Evolutionary conservation across 2,888 invertebrate genomes (phyloP).

Genomic region (Stenchaetothrips biformis): DNA sequence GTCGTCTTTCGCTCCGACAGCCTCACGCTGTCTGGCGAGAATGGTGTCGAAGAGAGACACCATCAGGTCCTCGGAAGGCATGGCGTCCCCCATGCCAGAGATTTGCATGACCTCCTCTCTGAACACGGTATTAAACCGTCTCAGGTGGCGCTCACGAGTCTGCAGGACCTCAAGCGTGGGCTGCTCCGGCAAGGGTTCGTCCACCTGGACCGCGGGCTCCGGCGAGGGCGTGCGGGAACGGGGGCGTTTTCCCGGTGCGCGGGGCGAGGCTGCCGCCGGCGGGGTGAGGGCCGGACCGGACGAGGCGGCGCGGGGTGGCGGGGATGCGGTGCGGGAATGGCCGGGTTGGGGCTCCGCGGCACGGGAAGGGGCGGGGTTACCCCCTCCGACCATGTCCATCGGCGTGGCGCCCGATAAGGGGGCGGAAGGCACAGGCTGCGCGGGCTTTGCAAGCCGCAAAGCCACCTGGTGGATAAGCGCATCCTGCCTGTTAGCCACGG

Average conservation of each 20-base stretch:
- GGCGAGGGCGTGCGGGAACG: too few species aligned
- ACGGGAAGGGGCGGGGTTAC: neutral
- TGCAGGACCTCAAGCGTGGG: neutral
- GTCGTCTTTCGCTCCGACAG: too few species aligned
- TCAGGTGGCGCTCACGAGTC: neutral
- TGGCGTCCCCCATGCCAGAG: neutral
- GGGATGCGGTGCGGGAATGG: too few species aligned
- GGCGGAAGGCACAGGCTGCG: too few species aligned
- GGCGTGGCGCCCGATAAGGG: too few species aligned
- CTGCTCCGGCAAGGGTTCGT: neutral
- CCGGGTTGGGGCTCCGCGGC: neutral
- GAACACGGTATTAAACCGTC: neutral
- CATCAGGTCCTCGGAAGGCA: neutral
- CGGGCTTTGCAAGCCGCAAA: too few species aligned
- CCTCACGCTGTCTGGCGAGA: neutral
- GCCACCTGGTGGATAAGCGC: neutral
- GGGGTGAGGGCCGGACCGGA: neutral
- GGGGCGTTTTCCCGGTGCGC: neutral
- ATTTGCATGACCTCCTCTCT: neutral
- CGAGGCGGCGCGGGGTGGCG: neutral
- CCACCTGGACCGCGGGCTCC: neutral
- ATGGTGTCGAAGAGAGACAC: neutral
- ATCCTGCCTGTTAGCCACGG: neutral
- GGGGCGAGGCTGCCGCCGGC: neutral
- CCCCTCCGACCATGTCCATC: neutral